phyloP scores from a whole-genome alignment of 1,140 invertebrate genomes.

The Bombus huntii region DNA sequence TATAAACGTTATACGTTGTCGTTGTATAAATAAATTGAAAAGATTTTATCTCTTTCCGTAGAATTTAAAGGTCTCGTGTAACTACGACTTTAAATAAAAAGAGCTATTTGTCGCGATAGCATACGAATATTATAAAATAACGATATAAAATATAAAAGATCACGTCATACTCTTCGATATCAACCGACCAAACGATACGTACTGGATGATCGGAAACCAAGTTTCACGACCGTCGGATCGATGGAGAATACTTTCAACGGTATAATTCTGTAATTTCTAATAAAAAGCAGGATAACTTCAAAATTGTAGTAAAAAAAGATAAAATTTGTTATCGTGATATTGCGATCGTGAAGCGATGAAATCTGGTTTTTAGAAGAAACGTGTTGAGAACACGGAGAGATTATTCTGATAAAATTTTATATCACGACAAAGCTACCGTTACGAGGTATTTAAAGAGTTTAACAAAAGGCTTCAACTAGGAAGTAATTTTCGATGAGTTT shows the following conservation, averaged over 20 bases:
- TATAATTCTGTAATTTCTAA: neutral
- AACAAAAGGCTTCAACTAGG: neutral
- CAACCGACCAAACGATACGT: too few species aligned
- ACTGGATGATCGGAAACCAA: too few species aligned
- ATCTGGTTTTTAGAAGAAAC: neutral
- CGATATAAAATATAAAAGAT: too few species aligned
- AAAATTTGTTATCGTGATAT: neutral
- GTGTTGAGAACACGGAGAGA: neutral
- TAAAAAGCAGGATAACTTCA: neutral
- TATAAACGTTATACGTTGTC: neutral
- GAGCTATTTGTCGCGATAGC: neutral
- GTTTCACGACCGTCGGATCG: too few species aligned
- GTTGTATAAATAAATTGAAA: too few species aligned
- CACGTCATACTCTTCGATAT: too few species aligned
- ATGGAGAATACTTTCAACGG: too few species aligned
- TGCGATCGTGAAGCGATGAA: neutral
- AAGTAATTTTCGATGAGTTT: neutral
- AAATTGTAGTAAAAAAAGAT: neutral
- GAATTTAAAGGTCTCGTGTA: neutral
- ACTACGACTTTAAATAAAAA: neutral
- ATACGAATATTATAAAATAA: too few species aligned
- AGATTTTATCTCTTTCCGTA: neutral
- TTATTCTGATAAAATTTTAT: neutral
- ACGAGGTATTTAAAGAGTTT: neutral
- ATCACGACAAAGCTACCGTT: neutral